Conservation (phyloP, 2,797 vertebrate species). For the Holocentrus rufus region DNA sequence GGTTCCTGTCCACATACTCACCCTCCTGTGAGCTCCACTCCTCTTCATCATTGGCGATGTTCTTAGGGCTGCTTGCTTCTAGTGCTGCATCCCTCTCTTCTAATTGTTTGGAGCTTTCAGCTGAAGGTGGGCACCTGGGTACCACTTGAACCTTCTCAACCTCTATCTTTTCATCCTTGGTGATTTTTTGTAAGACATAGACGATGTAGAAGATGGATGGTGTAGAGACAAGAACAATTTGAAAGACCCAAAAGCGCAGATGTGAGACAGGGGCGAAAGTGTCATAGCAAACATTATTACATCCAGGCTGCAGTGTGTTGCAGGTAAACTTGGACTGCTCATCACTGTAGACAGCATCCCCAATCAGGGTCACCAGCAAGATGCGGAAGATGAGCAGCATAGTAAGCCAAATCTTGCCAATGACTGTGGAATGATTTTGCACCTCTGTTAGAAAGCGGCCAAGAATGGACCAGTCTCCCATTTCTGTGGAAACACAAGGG, state of each 20-base stretch:
- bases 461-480: conserved; percentile 82
- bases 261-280: conserved; percentile 77
- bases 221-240: conserved; percentile 79
- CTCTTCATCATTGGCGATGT: conserved; percentile 29
- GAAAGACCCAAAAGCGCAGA: conserved; percentile 82
- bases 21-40: conserved; percentile 56
- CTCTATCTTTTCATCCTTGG: conserved; percentile 76
- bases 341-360: conserved; percentile 76
- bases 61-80: conserved; percentile 31
- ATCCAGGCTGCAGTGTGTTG: conserved; percentile 80
- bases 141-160: conserved; percentile 51
- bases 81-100: conserved; percentile 48
- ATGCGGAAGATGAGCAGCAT: conserved; percentile 81
- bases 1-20: conserved; percentile 59
- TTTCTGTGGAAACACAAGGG: conserved; percentile 51
- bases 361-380: conserved; percentile 78
- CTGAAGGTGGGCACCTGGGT: conserved; percentile 11
- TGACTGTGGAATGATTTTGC: conserved; percentile 80
- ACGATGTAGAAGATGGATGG: conserved; percentile 78
- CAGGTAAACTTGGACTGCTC: conserved; percentile 81
- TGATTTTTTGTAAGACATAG: conserved; percentile 79
- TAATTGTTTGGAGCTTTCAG: conserved; percentile 31
- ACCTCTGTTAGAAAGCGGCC: conserved; percentile 79
- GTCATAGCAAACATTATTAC: conserved; percentile 79
- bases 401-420: conserved; percentile 81